Evolutionary conservation across 2,113 vertebrate species (phyloP).

Genomic region (Morphnarchus princeps): DNA sequence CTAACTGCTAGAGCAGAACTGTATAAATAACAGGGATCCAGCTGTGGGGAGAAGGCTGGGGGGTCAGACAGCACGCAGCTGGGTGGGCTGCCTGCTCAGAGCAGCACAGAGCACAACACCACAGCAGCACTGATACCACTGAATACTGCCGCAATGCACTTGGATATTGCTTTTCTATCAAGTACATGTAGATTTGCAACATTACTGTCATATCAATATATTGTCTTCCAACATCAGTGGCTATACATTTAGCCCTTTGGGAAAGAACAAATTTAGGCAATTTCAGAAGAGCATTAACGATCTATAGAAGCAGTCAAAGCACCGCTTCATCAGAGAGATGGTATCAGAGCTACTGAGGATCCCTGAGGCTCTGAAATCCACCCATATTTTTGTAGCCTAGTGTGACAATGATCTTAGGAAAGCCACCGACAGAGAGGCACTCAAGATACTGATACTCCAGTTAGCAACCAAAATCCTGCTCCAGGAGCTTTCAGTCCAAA

Average conservation of each 20-base stretch:
- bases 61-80: background rate
- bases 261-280: background rate
- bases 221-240: background rate
- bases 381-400: background rate
- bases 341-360: background rate
- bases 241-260: too few relatives aligned
- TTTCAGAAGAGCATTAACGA: background rate
- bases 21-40: background rate
- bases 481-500: background rate
- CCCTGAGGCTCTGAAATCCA: background rate
- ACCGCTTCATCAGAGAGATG: background rate
- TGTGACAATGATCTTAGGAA: background rate
- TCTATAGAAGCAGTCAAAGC: background rate
- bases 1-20: background rate
- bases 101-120: background rate
- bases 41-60: background rate
- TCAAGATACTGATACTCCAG: background rate
- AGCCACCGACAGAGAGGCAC: background rate
- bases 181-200: background rate
- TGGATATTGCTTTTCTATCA: background rate
- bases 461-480: background rate
- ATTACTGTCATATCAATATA: accelerated
- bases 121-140: background rate
- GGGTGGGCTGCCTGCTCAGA: background rate
- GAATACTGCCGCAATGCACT: background rate